These are phyloP conservation scores for Accipiter cooperii DNA, from an alignment of 2,113 vertebrate species.

Conservation along the genomic window DNA sequence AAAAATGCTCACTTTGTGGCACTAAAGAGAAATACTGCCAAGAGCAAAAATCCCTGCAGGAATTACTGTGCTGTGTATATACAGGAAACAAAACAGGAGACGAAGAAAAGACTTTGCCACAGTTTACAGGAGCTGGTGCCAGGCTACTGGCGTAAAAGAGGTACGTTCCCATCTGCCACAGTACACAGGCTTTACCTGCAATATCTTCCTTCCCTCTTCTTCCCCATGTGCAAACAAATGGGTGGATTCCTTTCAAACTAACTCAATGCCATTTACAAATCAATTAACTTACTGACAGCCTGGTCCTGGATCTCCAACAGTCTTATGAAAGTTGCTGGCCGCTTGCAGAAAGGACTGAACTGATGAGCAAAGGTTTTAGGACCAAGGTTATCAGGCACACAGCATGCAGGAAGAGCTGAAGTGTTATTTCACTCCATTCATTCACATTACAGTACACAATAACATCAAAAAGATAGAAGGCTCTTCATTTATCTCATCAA, in stretches of 20 bases:
- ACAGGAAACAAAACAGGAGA: neutral
- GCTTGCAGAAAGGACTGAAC: neutral
- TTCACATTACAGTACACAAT: neutral
- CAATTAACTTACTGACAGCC: neutral
- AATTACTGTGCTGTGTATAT: neutral
- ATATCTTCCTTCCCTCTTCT: neutral
- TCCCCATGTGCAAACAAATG: neutral
- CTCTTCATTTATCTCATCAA: neutral
- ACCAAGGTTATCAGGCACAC: neutral
- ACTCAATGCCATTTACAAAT: neutral
- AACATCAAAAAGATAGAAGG: neutral
- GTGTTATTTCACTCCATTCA: neutral
- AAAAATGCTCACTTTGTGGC: slow-evolving; percentile 36
- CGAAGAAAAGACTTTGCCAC: neutral
- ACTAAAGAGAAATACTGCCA: neutral
- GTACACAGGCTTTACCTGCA: neutral
- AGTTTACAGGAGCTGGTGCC: neutral
- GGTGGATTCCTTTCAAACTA: neutral
- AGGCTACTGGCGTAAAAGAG: neutral
- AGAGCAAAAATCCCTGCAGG: neutral
- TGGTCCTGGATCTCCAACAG: neutral
- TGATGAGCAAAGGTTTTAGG: neutral
- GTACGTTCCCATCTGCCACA: neutral
- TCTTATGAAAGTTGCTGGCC: accelerated
- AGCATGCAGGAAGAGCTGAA: neutral